Percentiles rank a stretch among this genome's conserved stretches.
Conservation (phyloP, 2,888 invertebrate genomes). For the Plebejus melissa region DNA sequence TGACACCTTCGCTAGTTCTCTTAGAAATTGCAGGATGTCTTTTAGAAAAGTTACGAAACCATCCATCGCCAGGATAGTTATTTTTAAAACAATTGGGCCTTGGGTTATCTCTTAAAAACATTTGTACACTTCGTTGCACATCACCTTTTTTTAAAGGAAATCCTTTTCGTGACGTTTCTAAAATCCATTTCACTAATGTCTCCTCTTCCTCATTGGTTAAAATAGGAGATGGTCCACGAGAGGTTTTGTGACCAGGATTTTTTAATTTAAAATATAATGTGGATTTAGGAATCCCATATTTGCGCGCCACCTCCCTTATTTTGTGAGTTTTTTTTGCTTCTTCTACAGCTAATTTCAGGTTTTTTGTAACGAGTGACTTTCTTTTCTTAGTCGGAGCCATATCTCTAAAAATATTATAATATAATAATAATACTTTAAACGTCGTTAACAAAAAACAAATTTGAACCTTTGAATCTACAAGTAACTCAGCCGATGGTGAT, state of each 20-base stretch:
- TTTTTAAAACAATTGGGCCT: conserved; percentile 33
- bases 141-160: conserved; percentile 2
- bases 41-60: conserved; percentile 23
- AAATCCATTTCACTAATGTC: too few species aligned
- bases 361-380: neutral
- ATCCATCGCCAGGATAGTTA: conserved; percentile 33
- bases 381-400: too few species aligned
- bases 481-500: too few species aligned
- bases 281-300: conserved; percentile 33
- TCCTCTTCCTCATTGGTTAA: too few species aligned
- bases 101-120: conserved; percentile 32
- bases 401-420: too few species aligned
- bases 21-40: neutral
- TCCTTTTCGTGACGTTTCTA: too few species aligned
- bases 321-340: neutral
- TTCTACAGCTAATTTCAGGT: neutral
- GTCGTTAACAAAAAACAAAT: too few species aligned
- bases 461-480: too few species aligned
- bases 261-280: conserved; percentile 32
- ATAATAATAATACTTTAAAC: too few species aligned
- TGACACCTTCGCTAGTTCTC: conserved; percentile 2
- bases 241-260: conserved; percentile 20
- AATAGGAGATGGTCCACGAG: too few species aligned
- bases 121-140: conserved; percentile 29
- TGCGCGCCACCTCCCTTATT: conserved; percentile 33